Evolutionary conservation across 2,888 invertebrate species (phyloP).

Genomic region (Seladonia tumulorum): DNA sequence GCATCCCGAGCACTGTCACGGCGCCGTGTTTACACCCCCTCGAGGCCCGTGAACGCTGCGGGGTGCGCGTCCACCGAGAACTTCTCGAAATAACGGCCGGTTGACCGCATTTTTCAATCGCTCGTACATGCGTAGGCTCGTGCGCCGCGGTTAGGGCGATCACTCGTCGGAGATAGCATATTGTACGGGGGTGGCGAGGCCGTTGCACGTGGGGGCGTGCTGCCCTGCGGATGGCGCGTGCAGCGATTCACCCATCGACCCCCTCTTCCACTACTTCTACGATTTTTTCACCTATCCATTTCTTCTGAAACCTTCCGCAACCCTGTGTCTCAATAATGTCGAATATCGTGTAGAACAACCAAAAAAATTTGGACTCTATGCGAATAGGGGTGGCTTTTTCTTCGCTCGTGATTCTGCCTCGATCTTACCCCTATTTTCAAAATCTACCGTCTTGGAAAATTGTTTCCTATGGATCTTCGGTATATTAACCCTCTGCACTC

Average conservation of each 20-base stretch:
- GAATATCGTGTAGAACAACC: neutral
- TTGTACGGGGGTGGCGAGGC: conserved; percentile 74
- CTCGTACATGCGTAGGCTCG: conserved; percentile 63
- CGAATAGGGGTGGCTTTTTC: neutral
- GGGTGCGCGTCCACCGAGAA: conserved; percentile 62
- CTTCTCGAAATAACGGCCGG: conserved; percentile 73
- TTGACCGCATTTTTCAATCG: conserved; percentile 75
- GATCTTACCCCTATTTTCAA: no score
- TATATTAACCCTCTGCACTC: no score
- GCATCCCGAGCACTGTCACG: conserved; percentile 8
- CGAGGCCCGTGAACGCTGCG: neutral
- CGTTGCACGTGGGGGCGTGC: conserved; percentile 72
- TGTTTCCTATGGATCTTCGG: no score
- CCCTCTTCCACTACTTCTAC: neutral
- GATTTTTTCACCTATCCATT: neutral
- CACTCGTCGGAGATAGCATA: conserved; percentile 76
- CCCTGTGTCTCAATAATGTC: neutral
- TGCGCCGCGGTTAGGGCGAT: conserved; percentile 80
- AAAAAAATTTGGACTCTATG: neutral
- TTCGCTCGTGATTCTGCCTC: neutral
- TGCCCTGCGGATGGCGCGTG: conserved; percentile 77
- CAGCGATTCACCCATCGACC: conserved; percentile 70
- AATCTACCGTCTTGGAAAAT: no score
- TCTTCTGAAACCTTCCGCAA: neutral
- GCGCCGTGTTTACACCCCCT: conserved; percentile 10